Base-by-base conservation (phyloP, 2,888 invertebrate species). In the Dugesia japonica region DNA sequence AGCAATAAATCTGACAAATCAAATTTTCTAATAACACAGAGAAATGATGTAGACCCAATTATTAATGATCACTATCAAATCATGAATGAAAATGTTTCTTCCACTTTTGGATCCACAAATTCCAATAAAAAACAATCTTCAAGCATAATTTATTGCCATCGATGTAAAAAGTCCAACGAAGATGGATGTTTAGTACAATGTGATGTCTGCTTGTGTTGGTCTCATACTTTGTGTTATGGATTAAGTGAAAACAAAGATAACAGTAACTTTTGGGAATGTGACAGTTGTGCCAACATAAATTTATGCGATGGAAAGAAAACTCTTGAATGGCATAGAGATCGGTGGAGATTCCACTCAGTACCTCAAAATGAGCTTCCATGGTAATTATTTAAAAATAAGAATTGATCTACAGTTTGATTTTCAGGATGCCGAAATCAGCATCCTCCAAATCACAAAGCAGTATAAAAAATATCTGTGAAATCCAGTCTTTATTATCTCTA, bases 231-330 rank as follows among this genome's bases (percentile, higher is more conserved):
- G 4, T 56, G 56, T 56, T 56, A 56, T 23, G 56, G 56, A 56
- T 56, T 56, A 56, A 56, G 56, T 56, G 56, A 56, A n/a, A n/a
- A 56, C 56, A 56, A 56, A 56, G 56, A 56, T n/a, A 56, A 23
- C 23, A 56, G 56, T 23, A 56, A 56, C n/a, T 56, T 56, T n/a
- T 56, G 56, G 56, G 56, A 56, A 56, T 56, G 56, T 56, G 56
- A 56, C n/a, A 56, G 23, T 56, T 56, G 56, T 23, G 4, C 56
- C 23, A 56, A 56, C 23, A n/a, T 56, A 20, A n/a, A 1, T 56
- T 4, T 23, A 56, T 9, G 17, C 23, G 56, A 56, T 56, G 56
- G 56, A 56, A 56, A 56, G 56, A 56, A 56, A 56, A 56, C 56
- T 13, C 4, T 56, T n/a, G 56, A 56, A 56, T 56, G 56, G 56